phyloP scores from a whole-genome alignment of 1,140 invertebrate species.

The Pseudoatta argentina region DNA sequence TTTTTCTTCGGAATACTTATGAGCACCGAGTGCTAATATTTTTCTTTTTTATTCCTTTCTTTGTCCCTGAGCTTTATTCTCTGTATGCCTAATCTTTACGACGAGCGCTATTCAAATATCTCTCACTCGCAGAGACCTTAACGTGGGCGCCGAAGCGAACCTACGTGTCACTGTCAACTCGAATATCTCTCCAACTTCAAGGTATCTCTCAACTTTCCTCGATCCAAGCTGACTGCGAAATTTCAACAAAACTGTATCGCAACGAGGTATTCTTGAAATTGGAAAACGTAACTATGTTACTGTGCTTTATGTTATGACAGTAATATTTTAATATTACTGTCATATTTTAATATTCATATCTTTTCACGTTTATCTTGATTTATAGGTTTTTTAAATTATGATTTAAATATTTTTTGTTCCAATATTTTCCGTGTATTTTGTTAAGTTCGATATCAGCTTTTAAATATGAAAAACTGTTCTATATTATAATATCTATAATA shows the following conservation, averaged over 20 bases:
- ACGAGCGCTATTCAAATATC: slow-evolving; percentile 47
- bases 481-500: background rate
- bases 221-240: slow-evolving; percentile 30
- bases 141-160: slow-evolving; percentile 6
- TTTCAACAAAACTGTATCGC: slow-evolving; percentile 29
- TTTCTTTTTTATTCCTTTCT: slow-evolving; percentile 1
- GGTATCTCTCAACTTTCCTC: slow-evolving; percentile 16
- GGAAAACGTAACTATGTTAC: background rate
- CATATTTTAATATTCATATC: background rate
- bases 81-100: slow-evolving; percentile 40
- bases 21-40: background rate
- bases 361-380: background rate
- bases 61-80: background rate
- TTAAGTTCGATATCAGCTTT: slow-evolving; percentile 11
- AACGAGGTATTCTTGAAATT: slow-evolving; percentile 7
- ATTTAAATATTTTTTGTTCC: background rate
- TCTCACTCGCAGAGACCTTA: slow-evolving; percentile 16
- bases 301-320: background rate
- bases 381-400: background rate
- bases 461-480: background rate
- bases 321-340: background rate
- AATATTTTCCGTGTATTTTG: background rate
- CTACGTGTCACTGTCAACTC: slow-evolving; percentile 37
- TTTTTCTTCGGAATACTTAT: background rate
- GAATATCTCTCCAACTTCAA: slow-evolving; percentile 29